Percentiles rank a stretch among this genome's conserved stretches.
Conservation (phyloP, 2,797 vertebrate species). For the Poeciliopsis paucimaculata region DNA sequence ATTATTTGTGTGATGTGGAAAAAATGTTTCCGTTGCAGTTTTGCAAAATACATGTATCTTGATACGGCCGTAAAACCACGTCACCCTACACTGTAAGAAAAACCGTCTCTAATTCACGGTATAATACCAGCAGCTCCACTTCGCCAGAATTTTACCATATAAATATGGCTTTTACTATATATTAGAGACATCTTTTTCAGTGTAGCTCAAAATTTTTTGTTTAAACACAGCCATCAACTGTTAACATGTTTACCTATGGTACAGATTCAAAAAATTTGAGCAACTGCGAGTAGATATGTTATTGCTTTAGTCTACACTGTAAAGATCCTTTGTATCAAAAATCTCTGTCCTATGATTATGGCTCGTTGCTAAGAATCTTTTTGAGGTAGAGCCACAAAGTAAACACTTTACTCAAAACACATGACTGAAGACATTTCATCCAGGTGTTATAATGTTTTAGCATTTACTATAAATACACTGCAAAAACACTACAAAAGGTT, state of each 20-base stretch:
- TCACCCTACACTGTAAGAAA: too few species aligned
- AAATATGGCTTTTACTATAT: too few species aligned
- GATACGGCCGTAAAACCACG: too few species aligned
- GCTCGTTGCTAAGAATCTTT: neutral
- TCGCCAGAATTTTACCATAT: too few species aligned
- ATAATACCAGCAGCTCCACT: too few species aligned
- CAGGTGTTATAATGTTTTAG: neutral
- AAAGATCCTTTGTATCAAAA: neutral
- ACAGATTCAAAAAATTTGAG: neutral
- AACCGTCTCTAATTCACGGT: too few species aligned
- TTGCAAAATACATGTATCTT: too few species aligned
- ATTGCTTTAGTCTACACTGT: neutral
- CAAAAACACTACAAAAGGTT: neutral
- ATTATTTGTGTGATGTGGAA: too few species aligned
- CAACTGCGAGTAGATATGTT: neutral
- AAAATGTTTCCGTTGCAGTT: too few species aligned
- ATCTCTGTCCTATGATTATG: neutral
- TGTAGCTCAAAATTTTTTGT: too few species aligned
- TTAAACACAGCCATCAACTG: too few species aligned
- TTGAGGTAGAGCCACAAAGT: neutral
- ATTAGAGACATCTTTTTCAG: too few species aligned
- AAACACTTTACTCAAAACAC: neutral
- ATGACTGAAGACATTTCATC: neutral
- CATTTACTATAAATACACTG: neutral
- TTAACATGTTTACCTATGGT: neutral